Evolutionary conservation across 2,113 vertebrate species (phyloP).

Genomic region (Macheiramphus alcinus): DNA sequence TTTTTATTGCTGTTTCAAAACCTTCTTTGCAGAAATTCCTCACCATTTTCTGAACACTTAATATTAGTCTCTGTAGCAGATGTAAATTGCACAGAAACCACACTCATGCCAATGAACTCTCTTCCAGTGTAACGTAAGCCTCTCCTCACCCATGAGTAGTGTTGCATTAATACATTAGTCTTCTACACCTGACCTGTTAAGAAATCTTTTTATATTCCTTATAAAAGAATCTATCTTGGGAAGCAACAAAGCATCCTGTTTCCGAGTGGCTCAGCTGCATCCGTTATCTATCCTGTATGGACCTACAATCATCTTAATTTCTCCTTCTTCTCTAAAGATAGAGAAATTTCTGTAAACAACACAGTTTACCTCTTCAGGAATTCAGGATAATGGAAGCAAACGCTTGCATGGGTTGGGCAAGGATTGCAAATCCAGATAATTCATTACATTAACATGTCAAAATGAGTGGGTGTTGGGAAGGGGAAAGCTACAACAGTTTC

Average conservation of each 20-base stretch:
- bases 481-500: background rate
- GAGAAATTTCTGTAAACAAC: background rate
- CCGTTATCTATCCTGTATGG: background rate
- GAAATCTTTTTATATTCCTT: background rate
- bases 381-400: background rate
- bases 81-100: background rate
- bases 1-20: background rate
- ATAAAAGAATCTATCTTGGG: background rate
- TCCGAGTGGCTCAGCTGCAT: accelerated
- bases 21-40: background rate
- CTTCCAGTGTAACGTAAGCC: background rate
- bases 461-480: background rate
- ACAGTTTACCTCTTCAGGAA: background rate
- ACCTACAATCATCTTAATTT: background rate
- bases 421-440: background rate
- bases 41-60: background rate
- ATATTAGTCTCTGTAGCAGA: background rate
- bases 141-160: background rate
- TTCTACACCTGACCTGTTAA: background rate
- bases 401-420: background rate
- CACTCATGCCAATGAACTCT: background rate
- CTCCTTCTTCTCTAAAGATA: background rate
- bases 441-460: background rate
- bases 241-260: background rate
- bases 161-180: background rate